Conservation (phyloP, 2,113 vertebrate species). For the Vulpes ferrilata region DNA sequence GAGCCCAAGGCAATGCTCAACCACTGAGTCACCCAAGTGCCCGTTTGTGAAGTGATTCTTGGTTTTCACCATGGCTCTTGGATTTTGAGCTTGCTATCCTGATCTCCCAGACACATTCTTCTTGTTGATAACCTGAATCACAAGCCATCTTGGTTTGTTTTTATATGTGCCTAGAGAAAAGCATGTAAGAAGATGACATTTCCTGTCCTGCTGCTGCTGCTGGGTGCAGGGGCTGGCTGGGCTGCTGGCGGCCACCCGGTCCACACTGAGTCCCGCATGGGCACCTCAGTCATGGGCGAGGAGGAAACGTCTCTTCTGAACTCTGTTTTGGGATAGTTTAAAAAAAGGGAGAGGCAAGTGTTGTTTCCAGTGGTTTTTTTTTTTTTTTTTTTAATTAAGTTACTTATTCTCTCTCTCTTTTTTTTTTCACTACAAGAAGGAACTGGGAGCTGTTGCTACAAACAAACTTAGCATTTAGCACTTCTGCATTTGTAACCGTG, state of each 20-base stretch:
- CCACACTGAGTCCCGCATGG: background rate
- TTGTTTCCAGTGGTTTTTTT: constrained; percentile 29
- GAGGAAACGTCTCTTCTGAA: background rate
- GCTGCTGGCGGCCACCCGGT: background rate
- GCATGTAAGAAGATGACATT: background rate
- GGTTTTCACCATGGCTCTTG: background rate
- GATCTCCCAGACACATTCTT: background rate
- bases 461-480: constrained; percentile 41
- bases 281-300: constrained; percentile 38
- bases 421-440: constrained; percentile 58
- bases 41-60: background rate
- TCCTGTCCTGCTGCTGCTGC: background rate
- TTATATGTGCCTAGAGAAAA: background rate
- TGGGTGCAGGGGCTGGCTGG: constrained; percentile 6
- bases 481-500: constrained; percentile 76
- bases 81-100: constrained; percentile 1
- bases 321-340: background rate
- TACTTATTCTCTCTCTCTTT: background rate
- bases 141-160: constrained; percentile 47
- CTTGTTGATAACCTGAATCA: background rate
- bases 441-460: constrained; percentile 68
- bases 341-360: constrained; percentile 40
- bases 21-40: background rate
- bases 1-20: too few species aligned
- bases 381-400: background rate